Conservation (phyloP, 2,113 vertebrate genomes). For the Gallinago media region DNA sequence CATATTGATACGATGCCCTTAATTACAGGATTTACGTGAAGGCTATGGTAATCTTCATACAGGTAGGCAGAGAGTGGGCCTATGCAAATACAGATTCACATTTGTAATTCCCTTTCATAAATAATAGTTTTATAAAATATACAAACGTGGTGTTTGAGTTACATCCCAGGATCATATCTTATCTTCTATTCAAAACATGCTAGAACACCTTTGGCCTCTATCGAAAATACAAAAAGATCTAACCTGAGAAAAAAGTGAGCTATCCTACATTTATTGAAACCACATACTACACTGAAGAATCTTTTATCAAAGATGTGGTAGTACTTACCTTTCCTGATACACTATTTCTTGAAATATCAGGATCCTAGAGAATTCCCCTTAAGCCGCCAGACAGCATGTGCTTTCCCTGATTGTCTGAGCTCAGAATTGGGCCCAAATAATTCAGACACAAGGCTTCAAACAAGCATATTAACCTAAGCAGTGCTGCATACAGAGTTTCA, state of each 20-base stretch:
- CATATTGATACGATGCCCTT: fast-evolving
- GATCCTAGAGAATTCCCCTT: conserved; percentile 18
- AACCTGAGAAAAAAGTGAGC: background rate
- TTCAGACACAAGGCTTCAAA: background rate
- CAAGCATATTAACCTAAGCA: background rate
- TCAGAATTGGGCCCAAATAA: background rate
- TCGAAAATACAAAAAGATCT: background rate
- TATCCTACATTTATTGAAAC: conserved; percentile 1
- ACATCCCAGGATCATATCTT: background rate
- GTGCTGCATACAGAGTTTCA: background rate
- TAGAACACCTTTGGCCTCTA: background rate
- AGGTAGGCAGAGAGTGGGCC: background rate
- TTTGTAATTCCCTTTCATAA: background rate
- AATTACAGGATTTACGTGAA: background rate
- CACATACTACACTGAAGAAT: background rate
- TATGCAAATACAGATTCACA: background rate
- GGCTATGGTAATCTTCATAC: background rate
- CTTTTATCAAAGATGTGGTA: background rate
- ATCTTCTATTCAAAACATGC: background rate
- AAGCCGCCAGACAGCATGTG: background rate
- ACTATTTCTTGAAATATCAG: background rate
- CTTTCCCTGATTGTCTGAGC: background rate
- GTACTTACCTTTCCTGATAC: background rate
- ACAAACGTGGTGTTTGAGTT: background rate
- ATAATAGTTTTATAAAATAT: background rate